These are phyloP conservation scores for Catostylus mosaicus DNA, from an alignment of 30 jellyfish, hydroid and myxozoan genomes.

Conservation along the genomic window DNA sequence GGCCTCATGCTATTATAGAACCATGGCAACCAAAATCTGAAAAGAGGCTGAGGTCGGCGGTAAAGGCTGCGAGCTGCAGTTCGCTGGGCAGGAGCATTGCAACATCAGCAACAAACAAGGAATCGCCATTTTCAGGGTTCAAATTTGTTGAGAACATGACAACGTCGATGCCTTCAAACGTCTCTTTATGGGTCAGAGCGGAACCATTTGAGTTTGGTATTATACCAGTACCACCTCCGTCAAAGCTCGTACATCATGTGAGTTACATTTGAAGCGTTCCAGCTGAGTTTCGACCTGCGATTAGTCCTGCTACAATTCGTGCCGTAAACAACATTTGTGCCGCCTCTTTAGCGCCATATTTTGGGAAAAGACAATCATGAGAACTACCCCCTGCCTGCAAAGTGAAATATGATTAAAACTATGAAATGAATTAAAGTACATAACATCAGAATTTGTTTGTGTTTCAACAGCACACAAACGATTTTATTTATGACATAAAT, in stretches of 20 bases:
- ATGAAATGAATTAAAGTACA: too few species aligned
- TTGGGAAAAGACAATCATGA: too few species aligned
- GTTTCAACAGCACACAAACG: too few species aligned
- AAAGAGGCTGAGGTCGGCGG: constrained; percentile 22
- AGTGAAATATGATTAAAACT: too few species aligned
- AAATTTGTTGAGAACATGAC: not conserved
- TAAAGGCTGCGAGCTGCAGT: too few species aligned
- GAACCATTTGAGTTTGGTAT: constrained; percentile 98
- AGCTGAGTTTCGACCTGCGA: too few species aligned
- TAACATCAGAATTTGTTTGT: too few species aligned
- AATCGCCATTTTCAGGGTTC: not conserved
- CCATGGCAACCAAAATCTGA: not conserved
- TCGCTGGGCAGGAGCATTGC: not conserved
- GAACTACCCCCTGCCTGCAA: too few species aligned
- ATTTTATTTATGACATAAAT: too few species aligned
- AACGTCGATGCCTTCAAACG: constrained; percentile 8
- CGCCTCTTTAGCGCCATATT: too few species aligned
- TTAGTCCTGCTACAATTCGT: too few species aligned
- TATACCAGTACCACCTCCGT: constrained; percentile 91
- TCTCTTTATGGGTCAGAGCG: constrained; percentile 85
- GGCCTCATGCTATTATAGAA: not conserved
- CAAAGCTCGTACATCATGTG: constrained; percentile 95
- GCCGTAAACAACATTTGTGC: too few species aligned
- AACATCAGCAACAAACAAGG: not conserved
- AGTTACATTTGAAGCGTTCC: constrained; percentile 16